These are phyloP conservation scores for Caenorhabditis inopinata DNA, from an alignment of 1,140 invertebrate genomes.

Conservation along the genomic window DNA sequence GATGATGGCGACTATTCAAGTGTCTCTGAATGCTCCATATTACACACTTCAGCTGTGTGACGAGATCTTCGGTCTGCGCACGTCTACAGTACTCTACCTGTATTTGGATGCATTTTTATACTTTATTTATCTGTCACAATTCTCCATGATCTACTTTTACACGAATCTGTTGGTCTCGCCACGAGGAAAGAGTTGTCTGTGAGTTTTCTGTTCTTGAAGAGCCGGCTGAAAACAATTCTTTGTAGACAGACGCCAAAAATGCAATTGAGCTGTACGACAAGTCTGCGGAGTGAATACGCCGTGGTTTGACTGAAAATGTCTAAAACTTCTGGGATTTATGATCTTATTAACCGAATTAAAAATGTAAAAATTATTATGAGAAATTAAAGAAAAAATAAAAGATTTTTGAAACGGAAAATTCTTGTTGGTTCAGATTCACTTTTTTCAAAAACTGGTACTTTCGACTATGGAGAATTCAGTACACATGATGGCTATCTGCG, in stretches of 20 bases:
- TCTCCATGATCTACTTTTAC: conserved; percentile 43
- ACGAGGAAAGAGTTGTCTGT: conserved; percentile 12
- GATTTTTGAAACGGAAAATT: neutral
- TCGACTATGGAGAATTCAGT: no score
- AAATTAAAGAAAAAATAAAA: neutral
- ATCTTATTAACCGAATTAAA: no score
- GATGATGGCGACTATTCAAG: conserved; percentile 47
- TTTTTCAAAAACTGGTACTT: no score
- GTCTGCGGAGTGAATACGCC: neutral
- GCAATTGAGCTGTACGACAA: neutral
- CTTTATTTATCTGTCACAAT: conserved; percentile 43
- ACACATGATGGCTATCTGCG: no score
- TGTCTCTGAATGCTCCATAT: conserved; percentile 45
- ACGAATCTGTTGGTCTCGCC: neutral
- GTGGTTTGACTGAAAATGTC: neutral
- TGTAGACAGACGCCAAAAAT: neutral
- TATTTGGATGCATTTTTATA: conserved; percentile 46
- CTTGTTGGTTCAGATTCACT: no score
- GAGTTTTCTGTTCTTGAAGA: neutral
- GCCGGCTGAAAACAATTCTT: neutral
- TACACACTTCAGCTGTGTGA: conserved; percentile 45
- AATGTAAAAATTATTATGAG: no score
- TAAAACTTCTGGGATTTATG: neutral
- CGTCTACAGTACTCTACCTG: conserved; percentile 8
- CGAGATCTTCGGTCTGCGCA: conserved; percentile 33